Evolutionary conservation across 23 tunicate genomes (phyloP).

Genomic region (Oikopleura albicans): DNA sequence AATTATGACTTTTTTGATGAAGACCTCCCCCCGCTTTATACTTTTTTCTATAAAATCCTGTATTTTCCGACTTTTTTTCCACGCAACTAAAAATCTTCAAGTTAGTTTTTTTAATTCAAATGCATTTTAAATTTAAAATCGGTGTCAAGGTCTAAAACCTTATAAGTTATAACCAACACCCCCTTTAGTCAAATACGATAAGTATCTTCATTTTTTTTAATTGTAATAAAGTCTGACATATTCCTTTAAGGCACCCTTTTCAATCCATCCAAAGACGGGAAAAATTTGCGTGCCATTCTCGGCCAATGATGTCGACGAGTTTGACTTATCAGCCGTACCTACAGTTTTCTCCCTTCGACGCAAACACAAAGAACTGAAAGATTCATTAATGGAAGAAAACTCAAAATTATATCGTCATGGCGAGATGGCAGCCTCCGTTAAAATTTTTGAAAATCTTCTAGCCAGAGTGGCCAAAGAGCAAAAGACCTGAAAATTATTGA

Average conservation of each 20-base stretch:
- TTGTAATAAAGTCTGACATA: not conserved
- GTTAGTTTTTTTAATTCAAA: no score
- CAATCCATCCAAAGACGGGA: constrained; percentile 23
- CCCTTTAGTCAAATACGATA: no score
- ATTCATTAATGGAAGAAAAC: not conserved
- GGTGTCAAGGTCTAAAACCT: no score
- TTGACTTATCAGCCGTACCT: constrained; percentile 74
- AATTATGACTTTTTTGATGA: no score
- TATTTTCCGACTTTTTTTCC: no score
- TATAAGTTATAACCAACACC: no score
- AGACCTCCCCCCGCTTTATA: no score
- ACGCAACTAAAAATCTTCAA: no score
- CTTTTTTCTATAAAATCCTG: no score
- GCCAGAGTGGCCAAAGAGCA: not conserved
- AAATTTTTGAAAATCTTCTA: not conserved
- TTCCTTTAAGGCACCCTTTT: not conserved
- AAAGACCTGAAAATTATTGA: not conserved
- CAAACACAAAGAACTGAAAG: not conserved
- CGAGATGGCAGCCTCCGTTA: not conserved
- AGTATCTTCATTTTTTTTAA: not conserved
- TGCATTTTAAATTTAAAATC: no score
- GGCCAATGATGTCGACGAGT: constrained; percentile 41
- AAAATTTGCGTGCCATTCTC: constrained; percentile 87
- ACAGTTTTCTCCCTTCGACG: constrained; percentile 13
- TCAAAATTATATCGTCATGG: not conserved